Base-by-base conservation (phyloP, 2,797 vertebrate genomes). In the Cirrhinus molitorella region DNA sequence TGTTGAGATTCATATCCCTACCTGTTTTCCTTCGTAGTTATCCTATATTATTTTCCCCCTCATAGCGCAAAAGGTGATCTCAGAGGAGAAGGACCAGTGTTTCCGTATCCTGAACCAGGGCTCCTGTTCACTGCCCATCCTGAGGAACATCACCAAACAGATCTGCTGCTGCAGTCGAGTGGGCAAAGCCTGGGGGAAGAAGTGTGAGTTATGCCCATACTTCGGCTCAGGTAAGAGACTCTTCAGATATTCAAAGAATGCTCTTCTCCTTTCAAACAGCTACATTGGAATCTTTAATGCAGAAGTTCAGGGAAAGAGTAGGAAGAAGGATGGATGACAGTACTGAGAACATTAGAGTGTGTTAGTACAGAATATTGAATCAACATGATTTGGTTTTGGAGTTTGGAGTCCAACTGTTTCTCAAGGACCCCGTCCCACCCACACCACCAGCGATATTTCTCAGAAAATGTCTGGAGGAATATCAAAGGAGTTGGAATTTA, bases 151-250 rank as follows among this genome's bases (percentile, higher is more conserved):
- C 95, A 99, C 98, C 88, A 99, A 97, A 89, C 98, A 99, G 92
- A 99, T 99, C 91, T 99, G 98, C 93, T 99, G 98, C 94, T 99
- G 98, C 93, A 99, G 98, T 89, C 96, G 98, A 0, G 98, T 99
- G 0, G 98, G 98, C 43, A 98, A 98, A 89, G 98, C 96, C 43
- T 99, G 98, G 98, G 98, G 98, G 0, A 85, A 87, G 31, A 80
- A 85, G 81, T 99, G 98, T n/a, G 94, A 96, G 89, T 91, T 94
- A 1, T 99, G 98, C 79, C 98, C 98, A 0, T 49, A 91, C 88
- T 97, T 96, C 0, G 97, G 96, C 70, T 97, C 98, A 95, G 96
- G 98, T 99, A 81, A 94, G 93, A 79, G 0, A 9, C 17, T 45
- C 19, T 9, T 34, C 7, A 37, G 28, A 49, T 12, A 53, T 66